Conservation (phyloP, 2,888 invertebrate genomes). For the Oscheius sp. region DNA sequence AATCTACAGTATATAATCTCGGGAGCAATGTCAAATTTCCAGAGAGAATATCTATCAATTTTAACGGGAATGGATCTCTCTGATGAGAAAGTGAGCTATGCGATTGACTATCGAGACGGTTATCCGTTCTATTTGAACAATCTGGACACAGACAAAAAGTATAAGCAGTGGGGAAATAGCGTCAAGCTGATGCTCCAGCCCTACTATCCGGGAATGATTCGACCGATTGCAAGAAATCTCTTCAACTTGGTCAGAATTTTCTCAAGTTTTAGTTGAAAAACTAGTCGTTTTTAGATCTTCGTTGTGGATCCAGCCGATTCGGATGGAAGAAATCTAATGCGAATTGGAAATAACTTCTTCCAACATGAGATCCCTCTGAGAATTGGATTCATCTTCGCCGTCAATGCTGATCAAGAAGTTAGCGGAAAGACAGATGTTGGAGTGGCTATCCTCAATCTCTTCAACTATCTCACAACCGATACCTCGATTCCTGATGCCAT, state of each 20-base stretch:
- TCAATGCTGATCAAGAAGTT: slow-evolving; percentile 59
- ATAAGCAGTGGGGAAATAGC: slow-evolving; percentile 83
- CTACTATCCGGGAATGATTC: slow-evolving; percentile 96
- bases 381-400: slow-evolving; percentile 83
- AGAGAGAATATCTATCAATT: slow-evolving; percentile 71
- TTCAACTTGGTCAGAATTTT: slow-evolving; percentile 79
- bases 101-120: slow-evolving; percentile 91
- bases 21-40: slow-evolving; percentile 20
- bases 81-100: slow-evolving; percentile 77
- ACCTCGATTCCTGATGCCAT: slow-evolving; percentile 81
- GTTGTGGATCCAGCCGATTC: slow-evolving; percentile 84
- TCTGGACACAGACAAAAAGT: slow-evolving; percentile 85
- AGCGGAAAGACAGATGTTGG: slow-evolving; percentile 79
- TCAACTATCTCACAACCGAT: slow-evolving; percentile 85
- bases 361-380: slow-evolving; percentile 86
- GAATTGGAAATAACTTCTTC: slow-evolving; percentile 88
- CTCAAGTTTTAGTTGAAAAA: no score
- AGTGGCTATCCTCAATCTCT: slow-evolving; percentile 85
- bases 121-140: slow-evolving; percentile 91
- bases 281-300: slow-evolving; percentile 71
- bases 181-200: slow-evolving; percentile 89
- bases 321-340: slow-evolving; percentile 80
- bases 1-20: no score
- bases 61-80: slow-evolving; percentile 72
- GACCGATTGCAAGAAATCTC: slow-evolving; percentile 75